Evolutionary conservation across 2,113 vertebrate genomes (phyloP), one percentile per base, ranked within the genome.

Genomic region (Oncorhynchus gorbuscha): DNA sequence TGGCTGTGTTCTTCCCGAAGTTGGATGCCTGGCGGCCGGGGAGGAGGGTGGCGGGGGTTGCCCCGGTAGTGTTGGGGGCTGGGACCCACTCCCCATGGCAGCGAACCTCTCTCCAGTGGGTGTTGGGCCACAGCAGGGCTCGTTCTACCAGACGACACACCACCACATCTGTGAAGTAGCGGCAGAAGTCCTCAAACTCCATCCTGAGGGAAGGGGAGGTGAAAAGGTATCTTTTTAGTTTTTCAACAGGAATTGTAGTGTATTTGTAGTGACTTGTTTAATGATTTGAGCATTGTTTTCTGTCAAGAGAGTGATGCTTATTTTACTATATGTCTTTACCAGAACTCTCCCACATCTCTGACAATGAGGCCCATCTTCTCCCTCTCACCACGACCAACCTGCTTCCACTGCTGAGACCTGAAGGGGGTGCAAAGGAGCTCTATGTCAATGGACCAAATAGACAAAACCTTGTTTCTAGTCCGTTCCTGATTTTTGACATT

Each of bases 301-400:
- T 55, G 9, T 55, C 5, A 55, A 14, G 18, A 55, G 51, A 55
- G 51, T 18, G 16, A 55, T 18, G 16, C 4, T 55, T 55, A 22
- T n/a, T 64, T 35, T 32, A 69, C 16, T 69, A 30, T 67, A 16
- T 67, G 39, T 30, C 32, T 2, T 51, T 89, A 95, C 94, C 94
- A 95, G 86, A 95, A 95, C 66, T 95, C 94, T 35, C 93, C 94
- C 0, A 95, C 91, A 20, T 95, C 94, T 6, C 90, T 85, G 72
- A 94, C 91, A 24, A 86, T 30, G 5, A 95, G 91, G 0, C 94
- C 94, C 88, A 92, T 90, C 83, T 93, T 94, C 75, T 95, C 93
- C 68, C 87, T 91, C 66, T 94, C 91, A 16, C 80, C 71, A 0
- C 90, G 92, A 49, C 90, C 87, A 75, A 94, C 78, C 82, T 90